Conservation (phyloP, 1,140 invertebrate species). For the Teleopsis dalmanni region DNA sequence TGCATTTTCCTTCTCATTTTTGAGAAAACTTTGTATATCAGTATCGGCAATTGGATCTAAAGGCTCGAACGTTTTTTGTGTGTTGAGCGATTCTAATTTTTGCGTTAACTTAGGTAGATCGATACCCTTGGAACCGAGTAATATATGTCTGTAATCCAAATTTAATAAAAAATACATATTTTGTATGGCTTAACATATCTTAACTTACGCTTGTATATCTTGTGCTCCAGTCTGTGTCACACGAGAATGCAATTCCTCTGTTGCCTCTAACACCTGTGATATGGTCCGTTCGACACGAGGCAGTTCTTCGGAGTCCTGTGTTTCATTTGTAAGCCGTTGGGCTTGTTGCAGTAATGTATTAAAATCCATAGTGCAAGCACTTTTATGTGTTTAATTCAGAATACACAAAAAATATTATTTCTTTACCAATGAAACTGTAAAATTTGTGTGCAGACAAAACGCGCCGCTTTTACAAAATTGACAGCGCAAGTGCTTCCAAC, state of each 20-base stretch:
- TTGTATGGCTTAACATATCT: background rate
- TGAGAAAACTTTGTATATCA: slow-evolving; percentile 80
- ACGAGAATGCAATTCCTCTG: slow-evolving; percentile 78
- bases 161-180: background rate
- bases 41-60: slow-evolving; percentile 82
- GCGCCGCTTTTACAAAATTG: too few species aligned
- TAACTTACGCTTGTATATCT: slow-evolving; percentile 87
- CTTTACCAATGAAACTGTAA: background rate
- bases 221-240: slow-evolving; percentile 75
- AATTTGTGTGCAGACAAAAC: too few species aligned
- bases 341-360: slow-evolving; percentile 82
- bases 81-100: slow-evolving; percentile 79
- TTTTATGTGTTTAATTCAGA: background rate
- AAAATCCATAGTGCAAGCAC: slow-evolving; percentile 52
- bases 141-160: slow-evolving; percentile 61
- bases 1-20: slow-evolving; percentile 91
- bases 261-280: slow-evolving; percentile 84
- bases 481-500: too few species aligned
- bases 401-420: background rate
- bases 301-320: slow-evolving; percentile 73
- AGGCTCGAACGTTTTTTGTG: slow-evolving; percentile 78
- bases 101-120: slow-evolving; percentile 87
- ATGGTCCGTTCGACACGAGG: slow-evolving; percentile 85
- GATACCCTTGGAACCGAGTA: slow-evolving; percentile 85
- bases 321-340: slow-evolving; percentile 80